Evolutionary conservation across 2,888 invertebrate genomes (phyloP), one percentile per base, ranked within the genome.

Genomic region (Drosophila nigricruria): DNA sequence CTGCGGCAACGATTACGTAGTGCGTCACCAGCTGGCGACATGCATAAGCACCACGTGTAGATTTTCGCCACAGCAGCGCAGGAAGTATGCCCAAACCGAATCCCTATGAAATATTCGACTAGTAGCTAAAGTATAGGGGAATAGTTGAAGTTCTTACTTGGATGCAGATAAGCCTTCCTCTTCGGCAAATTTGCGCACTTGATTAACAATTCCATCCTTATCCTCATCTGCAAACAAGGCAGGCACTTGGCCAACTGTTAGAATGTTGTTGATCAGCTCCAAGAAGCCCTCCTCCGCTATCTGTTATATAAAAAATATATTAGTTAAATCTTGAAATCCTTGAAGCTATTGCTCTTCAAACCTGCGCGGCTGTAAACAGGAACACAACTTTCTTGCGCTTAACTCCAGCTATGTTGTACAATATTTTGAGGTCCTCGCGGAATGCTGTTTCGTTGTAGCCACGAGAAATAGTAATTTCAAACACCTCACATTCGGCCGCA

Each of bases 231-330:
- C 94, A 88, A 97, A 98, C 42, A 98, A 93, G 0, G 98, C 96
- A 0, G 98, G 97, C 3, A 98, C 96, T 92, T 97, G 96, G 0
- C 97, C 98, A 59, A 97, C 96, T 92, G 97, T 97, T 68, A 98
- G 92, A 91, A 98, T 97, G 90, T 98, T 98, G 93, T 98, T 98
- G 68, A 98, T 96, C 77, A 97, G 94, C 93, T 98, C 98, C 68
- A 98, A 92, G 91, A 98, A 98, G 16, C 96, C 95, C 92, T 97
- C 97, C 84, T 97, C 96, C 0, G 95, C 94, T 65, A 97, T 95
- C 94, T 95, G 79, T 18, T 1, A n/a, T 1, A n/a, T 2, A 8
- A 14, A 4, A 14, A 20, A 3, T 3, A 1, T 5, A 34, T 23
- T 16, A 23, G 0, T 20, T 23, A 0, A 10, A 36, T 8, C 36